phyloP scores from a whole-genome alignment of 2,888 invertebrate genomes.

The Uloborus plumipes region DNA sequence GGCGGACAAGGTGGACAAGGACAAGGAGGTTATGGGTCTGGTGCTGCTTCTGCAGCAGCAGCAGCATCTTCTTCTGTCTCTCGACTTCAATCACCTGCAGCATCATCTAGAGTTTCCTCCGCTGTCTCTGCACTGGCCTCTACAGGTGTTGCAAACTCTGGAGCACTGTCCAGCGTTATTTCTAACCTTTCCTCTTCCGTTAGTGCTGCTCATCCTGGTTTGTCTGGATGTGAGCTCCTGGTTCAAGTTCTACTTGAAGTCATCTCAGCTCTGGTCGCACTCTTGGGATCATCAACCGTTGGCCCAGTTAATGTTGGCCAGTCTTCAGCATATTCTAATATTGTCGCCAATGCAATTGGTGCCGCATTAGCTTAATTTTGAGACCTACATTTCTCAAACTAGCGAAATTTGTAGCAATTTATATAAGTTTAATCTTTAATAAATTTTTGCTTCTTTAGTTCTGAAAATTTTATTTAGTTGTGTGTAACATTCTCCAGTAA shows the following conservation, averaged over 20 bases:
- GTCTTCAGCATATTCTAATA: not conserved
- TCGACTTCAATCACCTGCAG: not conserved
- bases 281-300: not conserved
- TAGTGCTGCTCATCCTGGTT: conserved; percentile 4
- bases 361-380: not conserved
- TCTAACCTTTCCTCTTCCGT: conserved; percentile 11
- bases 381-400: too few species aligned
- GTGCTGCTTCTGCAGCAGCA: not conserved
- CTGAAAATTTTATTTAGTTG: too few species aligned
- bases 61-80: conserved; percentile 7
- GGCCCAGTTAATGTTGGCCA: not conserved
- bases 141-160: not conserved
- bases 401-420: too few species aligned
- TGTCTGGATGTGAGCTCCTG: conserved; percentile 26
- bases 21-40: not conserved
- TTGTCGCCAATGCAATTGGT: conserved; percentile 1
- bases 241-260: conserved; percentile 23
- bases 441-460: too few species aligned
- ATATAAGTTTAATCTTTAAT: too few species aligned
- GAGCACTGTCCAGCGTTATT: conserved; percentile 15
- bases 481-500: too few species aligned
- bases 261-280: conserved; percentile 6
- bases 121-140: conserved; percentile 6
- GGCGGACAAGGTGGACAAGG: not conserved
- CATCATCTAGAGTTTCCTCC: conserved; percentile 16